phyloP scores from a whole-genome alignment of 2,797 vertebrate genomes.

The Bradypodion ventrale region DNA sequence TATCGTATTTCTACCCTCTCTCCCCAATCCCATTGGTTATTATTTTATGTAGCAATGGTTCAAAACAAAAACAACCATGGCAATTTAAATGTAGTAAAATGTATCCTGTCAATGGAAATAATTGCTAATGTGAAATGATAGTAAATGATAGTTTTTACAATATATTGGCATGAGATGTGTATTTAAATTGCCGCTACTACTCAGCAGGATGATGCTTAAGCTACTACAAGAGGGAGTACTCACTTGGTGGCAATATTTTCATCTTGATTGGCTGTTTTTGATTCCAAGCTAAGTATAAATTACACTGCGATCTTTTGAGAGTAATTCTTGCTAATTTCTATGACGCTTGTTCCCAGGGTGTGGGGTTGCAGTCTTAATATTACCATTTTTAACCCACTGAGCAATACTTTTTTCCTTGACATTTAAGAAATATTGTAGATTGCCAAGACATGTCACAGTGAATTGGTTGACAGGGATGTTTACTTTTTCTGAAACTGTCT shows the following conservation, averaged over 20 bases:
- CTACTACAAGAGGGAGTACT: background rate
- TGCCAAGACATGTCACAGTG: slow-evolving; percentile 12
- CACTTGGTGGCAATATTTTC: background rate
- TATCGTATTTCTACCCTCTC: slow-evolving; percentile 52
- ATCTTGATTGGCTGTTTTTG: background rate
- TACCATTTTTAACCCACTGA: slow-evolving; percentile 30
- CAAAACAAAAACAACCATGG: slow-evolving; percentile 56
- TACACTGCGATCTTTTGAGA: background rate
- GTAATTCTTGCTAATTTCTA: background rate
- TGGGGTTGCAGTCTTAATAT: background rate
- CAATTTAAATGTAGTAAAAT: background rate
- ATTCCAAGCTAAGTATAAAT: background rate
- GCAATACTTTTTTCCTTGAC: slow-evolving; percentile 17
- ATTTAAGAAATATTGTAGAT: slow-evolving; percentile 38
- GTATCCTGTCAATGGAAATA: slow-evolving; percentile 23
- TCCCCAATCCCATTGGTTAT: background rate
- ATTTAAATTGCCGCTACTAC: background rate
- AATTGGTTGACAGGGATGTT: background rate
- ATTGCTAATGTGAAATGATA: slow-evolving; percentile 36
- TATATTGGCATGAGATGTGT: background rate
- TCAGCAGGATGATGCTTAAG: background rate
- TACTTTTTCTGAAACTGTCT: background rate
- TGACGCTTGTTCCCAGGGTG: background rate
- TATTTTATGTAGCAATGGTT: slow-evolving; percentile 39
- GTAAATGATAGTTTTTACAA: background rate